Evolutionary conservation across 2,888 invertebrate species (phyloP).

Genomic region (Stegana nigrithorax): DNA sequence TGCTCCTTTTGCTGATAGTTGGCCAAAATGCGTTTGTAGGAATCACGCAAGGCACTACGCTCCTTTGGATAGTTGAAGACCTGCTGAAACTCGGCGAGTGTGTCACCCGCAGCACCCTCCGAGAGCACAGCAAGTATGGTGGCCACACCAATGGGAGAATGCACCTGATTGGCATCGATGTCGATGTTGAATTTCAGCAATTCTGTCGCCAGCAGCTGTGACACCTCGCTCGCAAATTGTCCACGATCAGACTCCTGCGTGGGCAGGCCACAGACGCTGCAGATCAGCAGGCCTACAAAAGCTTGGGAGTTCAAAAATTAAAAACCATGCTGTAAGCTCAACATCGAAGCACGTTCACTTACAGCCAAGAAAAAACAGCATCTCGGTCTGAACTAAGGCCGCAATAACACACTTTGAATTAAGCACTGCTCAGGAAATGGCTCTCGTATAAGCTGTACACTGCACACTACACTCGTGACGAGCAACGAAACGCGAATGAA

Average conservation of each 20-base stretch:
- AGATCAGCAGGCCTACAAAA: conserved; percentile 35
- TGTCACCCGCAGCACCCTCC: conserved; percentile 74
- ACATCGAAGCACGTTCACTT: conserved; percentile 26
- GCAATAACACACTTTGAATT: not conserved
- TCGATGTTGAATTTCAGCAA: conserved; percentile 65
- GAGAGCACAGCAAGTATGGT: conserved; percentile 74
- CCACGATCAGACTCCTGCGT: not conserved
- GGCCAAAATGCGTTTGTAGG: conserved; percentile 52
- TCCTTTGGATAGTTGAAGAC: conserved; percentile 73
- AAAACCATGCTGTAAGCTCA: conserved; percentile 7
- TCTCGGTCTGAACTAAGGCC: not conserved
- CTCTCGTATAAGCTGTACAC: too few relatives aligned
- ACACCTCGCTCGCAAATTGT: conserved; percentile 59
- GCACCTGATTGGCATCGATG: conserved; percentile 72
- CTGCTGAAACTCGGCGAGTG: conserved; percentile 72
- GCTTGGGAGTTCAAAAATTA: conserved; percentile 27
- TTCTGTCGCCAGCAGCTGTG: conserved; percentile 63
- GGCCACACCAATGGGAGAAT: conserved; percentile 76
- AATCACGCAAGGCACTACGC: conserved; percentile 51
- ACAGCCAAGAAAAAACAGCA: conserved; percentile 38
- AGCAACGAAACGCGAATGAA: conserved; percentile 63
- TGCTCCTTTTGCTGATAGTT: conserved; percentile 51
- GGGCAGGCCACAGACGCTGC: conserved; percentile 21
- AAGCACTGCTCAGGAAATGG: too few relatives aligned
- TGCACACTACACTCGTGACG: conserved; percentile 13